phyloP scores from a whole-genome alignment of 2,888 invertebrate genomes.

The Nysson spinosus region DNA sequence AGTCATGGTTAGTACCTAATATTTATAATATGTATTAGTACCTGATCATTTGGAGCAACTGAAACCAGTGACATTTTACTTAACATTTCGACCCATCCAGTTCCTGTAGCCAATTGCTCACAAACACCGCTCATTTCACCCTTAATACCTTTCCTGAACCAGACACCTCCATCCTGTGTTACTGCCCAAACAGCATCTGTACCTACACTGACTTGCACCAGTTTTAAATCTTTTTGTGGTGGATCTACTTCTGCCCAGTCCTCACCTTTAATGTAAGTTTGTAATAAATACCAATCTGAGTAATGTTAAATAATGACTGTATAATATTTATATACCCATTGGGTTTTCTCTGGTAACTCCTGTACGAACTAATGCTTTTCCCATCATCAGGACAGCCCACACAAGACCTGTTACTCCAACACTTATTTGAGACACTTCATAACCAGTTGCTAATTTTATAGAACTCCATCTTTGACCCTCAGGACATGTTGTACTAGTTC shows the following conservation, averaged over 20 bases:
- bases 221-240: conserved; percentile 84
- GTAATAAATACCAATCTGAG: background rate
- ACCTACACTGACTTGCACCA: conserved; percentile 90
- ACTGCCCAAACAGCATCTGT: conserved; percentile 87
- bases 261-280: conserved; percentile 78
- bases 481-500: conserved; percentile 88
- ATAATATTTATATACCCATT: conserved; percentile 78
- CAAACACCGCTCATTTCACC: conserved; percentile 86
- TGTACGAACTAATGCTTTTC: conserved; percentile 88
- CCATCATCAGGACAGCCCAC: conserved; percentile 92
- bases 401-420: conserved; percentile 92
- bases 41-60: conserved; percentile 92
- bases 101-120: conserved; percentile 88
- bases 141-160: conserved; percentile 89
- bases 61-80: conserved; percentile 90
- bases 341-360: conserved; percentile 89
- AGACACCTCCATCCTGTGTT: conserved; percentile 89
- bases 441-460: conserved; percentile 86
- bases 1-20: too few species aligned
- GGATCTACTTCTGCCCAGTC: conserved; percentile 90
- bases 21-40: conserved; percentile 52
- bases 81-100: conserved; percentile 93
- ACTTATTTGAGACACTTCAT: conserved; percentile 91
- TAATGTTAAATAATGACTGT: background rate
- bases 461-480: conserved; percentile 93